Evolutionary conservation across 2,797 vertebrate species (phyloP).

Genomic region (Sarcophilus harrisii): DNA sequence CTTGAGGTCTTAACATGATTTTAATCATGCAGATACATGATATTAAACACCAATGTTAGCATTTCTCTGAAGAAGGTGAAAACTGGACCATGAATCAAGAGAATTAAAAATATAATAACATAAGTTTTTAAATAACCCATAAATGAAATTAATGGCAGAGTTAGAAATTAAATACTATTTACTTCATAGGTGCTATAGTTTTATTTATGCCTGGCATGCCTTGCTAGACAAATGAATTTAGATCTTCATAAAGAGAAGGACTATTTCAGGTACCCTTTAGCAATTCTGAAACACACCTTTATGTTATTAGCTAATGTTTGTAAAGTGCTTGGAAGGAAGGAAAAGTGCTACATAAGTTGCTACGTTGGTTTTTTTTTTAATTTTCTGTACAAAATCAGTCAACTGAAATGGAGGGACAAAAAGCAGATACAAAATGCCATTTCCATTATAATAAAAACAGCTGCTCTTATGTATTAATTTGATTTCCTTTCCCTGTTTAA

Average conservation of each 20-base stretch:
- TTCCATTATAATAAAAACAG: slow-evolving; percentile 36
- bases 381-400: slow-evolving; percentile 27
- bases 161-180: slow-evolving; percentile 47
- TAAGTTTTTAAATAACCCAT: not conserved
- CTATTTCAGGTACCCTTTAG: slow-evolving; percentile 47
- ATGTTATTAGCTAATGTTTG: slow-evolving; percentile 19
- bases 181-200: slow-evolving; percentile 23
- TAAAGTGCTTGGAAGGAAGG: slow-evolving; percentile 3
- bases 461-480: slow-evolving; percentile 51
- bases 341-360: slow-evolving; percentile 4
- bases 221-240: slow-evolving; percentile 8
- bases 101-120: not conserved
- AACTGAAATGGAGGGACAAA: slow-evolving; percentile 46
- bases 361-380: slow-evolving; percentile 12
- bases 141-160: slow-evolving; percentile 34
- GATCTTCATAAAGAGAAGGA: not conserved
- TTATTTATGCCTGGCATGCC: not conserved
- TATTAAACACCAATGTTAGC: not conserved
- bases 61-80: not conserved
- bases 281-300: slow-evolving; percentile 27
- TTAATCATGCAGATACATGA: not conserved
- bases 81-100: not conserved
- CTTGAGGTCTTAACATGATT: not conserved
- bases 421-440: slow-evolving; percentile 3
- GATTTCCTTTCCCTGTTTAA: slow-evolving; percentile 52